Percentiles rank a stretch among this genome's conserved stretches.
Evolutionary conservation across 2,888 invertebrate genomes (phyloP).

Genomic region (Drosophila diplacantha): DNA sequence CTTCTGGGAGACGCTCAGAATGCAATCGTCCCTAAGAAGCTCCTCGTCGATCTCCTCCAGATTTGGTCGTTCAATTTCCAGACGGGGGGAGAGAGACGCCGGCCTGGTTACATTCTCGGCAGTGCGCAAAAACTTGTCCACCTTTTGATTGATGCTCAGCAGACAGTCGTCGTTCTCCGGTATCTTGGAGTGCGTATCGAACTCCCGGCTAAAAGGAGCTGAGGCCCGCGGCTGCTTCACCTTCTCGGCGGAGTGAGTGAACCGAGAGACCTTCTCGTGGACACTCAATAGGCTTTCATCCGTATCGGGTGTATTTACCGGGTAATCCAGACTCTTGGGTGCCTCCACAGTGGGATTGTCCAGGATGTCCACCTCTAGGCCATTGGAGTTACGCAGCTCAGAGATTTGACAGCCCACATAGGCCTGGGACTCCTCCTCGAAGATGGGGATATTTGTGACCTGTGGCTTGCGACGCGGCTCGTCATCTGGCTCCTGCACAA

Average conservation of each 20-base stretch:
- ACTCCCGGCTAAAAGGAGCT: conserved; percentile 71
- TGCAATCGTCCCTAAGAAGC: conserved; percentile 81
- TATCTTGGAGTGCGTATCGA: conserved; percentile 68
- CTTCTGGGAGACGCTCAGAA: conserved; percentile 83
- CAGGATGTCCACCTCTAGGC: conserved; percentile 57
- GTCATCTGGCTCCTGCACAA: conserved; percentile 87
- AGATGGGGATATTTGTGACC: conserved; percentile 79
- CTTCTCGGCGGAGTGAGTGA: conserved; percentile 80
- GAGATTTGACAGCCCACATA: conserved; percentile 79
- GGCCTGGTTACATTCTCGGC: conserved; percentile 80
- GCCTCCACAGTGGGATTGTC: conserved; percentile 78
- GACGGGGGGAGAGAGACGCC: conserved; percentile 45
- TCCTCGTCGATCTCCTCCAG: conserved; percentile 81
- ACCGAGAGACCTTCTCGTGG: conserved; percentile 84
- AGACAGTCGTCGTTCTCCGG: conserved; percentile 80
- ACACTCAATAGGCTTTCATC: conserved; percentile 84
- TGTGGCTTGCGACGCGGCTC: conserved; percentile 78
- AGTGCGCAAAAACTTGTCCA: conserved; percentile 82
- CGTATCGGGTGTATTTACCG: conserved; percentile 33
- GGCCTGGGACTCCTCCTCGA: conserved; percentile 80
- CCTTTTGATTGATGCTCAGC: conserved; percentile 83
- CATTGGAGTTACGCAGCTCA: conserved; percentile 78
- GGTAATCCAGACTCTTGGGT: conserved; percentile 78
- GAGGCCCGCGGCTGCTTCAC: conserved; percentile 77
- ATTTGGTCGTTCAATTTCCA: conserved; percentile 79